Conservation (phyloP, 30 jellyfish, hydroid and myxozoan genomes). For the Nemopilema nomurai region DNA sequence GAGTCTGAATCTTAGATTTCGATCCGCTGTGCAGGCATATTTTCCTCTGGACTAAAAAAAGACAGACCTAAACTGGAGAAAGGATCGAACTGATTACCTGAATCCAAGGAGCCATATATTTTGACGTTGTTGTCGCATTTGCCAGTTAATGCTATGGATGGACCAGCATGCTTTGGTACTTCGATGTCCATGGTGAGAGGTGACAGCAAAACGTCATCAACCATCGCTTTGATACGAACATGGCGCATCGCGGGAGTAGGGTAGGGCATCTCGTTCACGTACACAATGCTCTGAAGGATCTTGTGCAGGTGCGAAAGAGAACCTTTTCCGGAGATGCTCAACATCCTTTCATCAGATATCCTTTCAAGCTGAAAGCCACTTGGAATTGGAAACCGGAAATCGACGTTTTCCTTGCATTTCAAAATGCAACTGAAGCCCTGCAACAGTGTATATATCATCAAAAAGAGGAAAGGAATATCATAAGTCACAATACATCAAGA, state of each 20-base stretch:
- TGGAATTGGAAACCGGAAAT: constrained; percentile 22
- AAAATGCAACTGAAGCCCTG: constrained; percentile 57
- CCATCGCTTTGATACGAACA: constrained; percentile 17
- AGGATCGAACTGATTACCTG: constrained; percentile 7
- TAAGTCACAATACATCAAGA: too few species aligned
- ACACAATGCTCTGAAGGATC: constrained; percentile 49
- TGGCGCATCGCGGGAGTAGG: constrained; percentile 47
- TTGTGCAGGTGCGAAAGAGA: constrained; percentile 26
- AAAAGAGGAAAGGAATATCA: too few species aligned
- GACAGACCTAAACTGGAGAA: neutral
- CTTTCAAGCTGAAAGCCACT: constrained; percentile 47
- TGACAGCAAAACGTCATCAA: constrained; percentile 33
- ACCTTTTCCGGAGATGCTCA: constrained; percentile 53
- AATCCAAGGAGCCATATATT: constrained; percentile 8
- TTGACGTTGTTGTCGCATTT: constrained; percentile 36
- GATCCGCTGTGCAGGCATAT: too few species aligned
- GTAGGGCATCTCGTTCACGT: constrained; percentile 53
- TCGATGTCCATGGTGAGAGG: constrained; percentile 33
- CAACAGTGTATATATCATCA: neutral
- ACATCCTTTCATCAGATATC: neutral
- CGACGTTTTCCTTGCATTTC: constrained; percentile 51
- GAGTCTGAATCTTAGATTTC: too few species aligned
- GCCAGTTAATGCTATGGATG: constrained; percentile 52
- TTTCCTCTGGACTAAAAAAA: neutral
- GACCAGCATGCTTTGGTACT: constrained; percentile 33